phyloP scores from a whole-genome alignment of 2,797 vertebrate species.

The Pseudotriccus pelzelni region DNA sequence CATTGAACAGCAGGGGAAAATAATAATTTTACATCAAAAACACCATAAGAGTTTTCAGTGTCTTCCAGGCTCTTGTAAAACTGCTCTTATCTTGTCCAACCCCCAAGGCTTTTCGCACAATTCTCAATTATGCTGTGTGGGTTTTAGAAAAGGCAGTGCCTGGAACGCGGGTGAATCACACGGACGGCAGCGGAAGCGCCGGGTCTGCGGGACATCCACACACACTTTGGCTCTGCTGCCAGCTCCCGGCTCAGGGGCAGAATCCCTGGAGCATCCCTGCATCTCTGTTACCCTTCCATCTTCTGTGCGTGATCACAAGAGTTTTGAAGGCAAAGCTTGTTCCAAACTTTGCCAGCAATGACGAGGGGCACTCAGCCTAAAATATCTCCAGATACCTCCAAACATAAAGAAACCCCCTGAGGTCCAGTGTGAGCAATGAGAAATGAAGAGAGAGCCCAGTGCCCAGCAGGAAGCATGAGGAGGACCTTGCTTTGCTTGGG shows the following conservation, averaged over 20 bases:
- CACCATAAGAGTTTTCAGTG: constrained; percentile 40
- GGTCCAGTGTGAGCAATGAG: not conserved
- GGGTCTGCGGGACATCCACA: not conserved
- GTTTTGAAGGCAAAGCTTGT: not conserved
- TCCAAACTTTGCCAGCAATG: not conserved
- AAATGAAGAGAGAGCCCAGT: not conserved
- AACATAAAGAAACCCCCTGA: not conserved
- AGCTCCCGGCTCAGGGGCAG: not conserved
- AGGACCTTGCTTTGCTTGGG: not conserved
- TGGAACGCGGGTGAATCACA: not conserved
- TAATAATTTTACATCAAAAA: constrained; percentile 65
- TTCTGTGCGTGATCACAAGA: not conserved
- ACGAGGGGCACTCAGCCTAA: not conserved
- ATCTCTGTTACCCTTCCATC: not conserved
- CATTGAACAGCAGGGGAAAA: constrained; percentile 25
- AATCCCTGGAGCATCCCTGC: not conserved
- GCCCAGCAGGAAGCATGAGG: not conserved
- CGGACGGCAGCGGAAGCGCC: not conserved
- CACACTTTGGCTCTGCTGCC: not conserved
- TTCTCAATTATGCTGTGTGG: constrained; percentile 40
- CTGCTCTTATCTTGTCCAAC: constrained; percentile 51
- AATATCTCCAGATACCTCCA: not conserved
- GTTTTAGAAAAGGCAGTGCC: constrained; percentile 27
- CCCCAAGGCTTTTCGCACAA: constrained; percentile 35
- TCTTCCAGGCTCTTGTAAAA: constrained; percentile 43